Percentiles rank a stretch among this genome's conserved stretches.
These are phyloP conservation scores for Phalacrocorax brasilianus DNA, from an alignment of 2,113 vertebrate species.

Conservation along the genomic window DNA sequence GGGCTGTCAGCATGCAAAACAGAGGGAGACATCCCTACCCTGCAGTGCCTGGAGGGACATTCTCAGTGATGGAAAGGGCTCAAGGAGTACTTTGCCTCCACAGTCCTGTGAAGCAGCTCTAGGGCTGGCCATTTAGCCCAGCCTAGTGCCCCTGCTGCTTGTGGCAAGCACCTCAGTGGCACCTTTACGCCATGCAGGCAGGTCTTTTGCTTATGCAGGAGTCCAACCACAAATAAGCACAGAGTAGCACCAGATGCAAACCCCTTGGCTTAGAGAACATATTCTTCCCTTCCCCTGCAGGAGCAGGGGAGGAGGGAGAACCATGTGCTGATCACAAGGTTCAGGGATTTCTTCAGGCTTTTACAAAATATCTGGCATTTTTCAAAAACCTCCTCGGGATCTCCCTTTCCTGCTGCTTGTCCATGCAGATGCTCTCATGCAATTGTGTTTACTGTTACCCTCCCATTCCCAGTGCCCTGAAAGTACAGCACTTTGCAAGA, in stretches of 20 bases:
- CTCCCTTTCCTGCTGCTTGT: not conserved
- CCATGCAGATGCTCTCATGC: not conserved
- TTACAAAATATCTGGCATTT: not conserved
- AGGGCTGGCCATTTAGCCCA: not conserved
- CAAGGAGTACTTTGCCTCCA: not conserved
- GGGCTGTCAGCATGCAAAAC: not conserved
- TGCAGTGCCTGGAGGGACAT: rapidly evolving
- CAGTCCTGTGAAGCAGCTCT: not conserved
- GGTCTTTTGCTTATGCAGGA: not conserved
- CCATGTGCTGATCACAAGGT: not conserved
- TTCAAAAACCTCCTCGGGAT: not conserved
- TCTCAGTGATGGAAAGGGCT: not conserved
- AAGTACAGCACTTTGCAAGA: not conserved
- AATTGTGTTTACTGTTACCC: not conserved
- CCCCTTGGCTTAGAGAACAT: not conserved
- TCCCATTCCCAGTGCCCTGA: not conserved
- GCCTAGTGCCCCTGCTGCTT: not conserved
- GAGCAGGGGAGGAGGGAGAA: not conserved
- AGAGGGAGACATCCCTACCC: not conserved
- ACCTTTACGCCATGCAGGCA: not conserved
- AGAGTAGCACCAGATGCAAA: not conserved
- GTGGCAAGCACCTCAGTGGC: not conserved
- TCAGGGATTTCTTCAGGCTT: not conserved
- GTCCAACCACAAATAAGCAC: not conserved
- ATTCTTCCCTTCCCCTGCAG: not conserved